phyloP scores from a whole-genome alignment of 2,888 invertebrate species.

The Leistus spinibarbis region DNA sequence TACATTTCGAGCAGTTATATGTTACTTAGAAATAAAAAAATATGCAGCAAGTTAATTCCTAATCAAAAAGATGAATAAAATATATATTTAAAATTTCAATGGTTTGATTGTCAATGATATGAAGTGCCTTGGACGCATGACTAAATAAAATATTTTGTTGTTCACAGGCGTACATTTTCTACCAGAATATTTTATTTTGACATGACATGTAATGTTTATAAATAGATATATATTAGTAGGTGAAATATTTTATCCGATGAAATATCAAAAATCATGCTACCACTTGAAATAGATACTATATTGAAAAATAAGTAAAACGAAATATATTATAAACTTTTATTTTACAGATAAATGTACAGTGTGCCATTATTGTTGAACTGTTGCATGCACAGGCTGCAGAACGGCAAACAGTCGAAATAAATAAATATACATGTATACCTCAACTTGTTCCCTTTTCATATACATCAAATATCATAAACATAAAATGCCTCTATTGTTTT shows the following conservation, averaged over 20 bases:
- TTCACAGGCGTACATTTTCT: background rate
- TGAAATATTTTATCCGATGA: slow-evolving; percentile 22
- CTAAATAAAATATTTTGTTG: slow-evolving; percentile 27
- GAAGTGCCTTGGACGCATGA: slow-evolving; percentile 26
- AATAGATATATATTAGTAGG: slow-evolving; percentile 19
- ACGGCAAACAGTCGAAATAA: slow-evolving; percentile 53
- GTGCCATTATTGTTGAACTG: slow-evolving; percentile 54
- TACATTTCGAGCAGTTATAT: background rate
- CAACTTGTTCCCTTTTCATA: background rate
- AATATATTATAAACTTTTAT: slow-evolving; percentile 54
- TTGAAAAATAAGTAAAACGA: slow-evolving; percentile 4
- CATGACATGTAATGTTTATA: slow-evolving; percentile 24
- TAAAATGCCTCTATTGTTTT: background rate
- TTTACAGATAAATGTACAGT: slow-evolving; percentile 52
- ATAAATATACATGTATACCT: slow-evolving; percentile 50
- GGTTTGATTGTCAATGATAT: slow-evolving; percentile 29
- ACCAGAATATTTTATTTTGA: slow-evolving; percentile 21
- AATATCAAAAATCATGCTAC: slow-evolving; percentile 2
- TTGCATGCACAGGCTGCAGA: slow-evolving; percentile 54
- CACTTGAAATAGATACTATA: slow-evolving; percentile 5
- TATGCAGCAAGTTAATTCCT: background rate
- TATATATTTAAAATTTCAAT: slow-evolving; percentile 6
- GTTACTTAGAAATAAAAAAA: background rate
- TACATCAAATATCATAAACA: background rate
- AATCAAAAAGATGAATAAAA: background rate